Evolutionary conservation across 2,797 vertebrate genomes (phyloP).

Genomic region (Cirrhinus molitorella): DNA sequence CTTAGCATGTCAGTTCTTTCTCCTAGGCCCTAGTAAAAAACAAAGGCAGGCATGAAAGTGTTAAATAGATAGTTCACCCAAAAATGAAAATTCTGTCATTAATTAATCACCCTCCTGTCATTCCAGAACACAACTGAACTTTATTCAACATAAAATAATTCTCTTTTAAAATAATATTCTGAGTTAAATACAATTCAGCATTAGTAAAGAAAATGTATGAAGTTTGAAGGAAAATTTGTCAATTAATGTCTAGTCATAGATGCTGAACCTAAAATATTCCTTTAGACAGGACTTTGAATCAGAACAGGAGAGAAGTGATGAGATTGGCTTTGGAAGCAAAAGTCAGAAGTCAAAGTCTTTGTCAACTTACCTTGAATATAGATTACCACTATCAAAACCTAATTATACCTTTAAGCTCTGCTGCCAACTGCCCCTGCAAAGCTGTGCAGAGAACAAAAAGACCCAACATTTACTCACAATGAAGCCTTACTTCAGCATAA

Average conservation of each 20-base stretch:
- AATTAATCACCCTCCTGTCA: too few relatives aligned
- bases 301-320: not conserved
- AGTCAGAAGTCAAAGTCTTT: not conserved
- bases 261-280: slow-evolving; percentile 7
- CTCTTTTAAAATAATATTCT: not conserved
- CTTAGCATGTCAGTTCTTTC: slow-evolving; percentile 12
- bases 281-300: slow-evolving; percentile 14
- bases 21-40: not conserved
- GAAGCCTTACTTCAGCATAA: slow-evolving; percentile 36
- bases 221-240: too few relatives aligned
- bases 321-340: slow-evolving; percentile 6
- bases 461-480: slow-evolving; percentile 25
- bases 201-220: too few relatives aligned
- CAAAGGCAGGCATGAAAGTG: not conserved
- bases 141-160: too few relatives aligned
- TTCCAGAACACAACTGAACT: too few relatives aligned
- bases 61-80: not conserved
- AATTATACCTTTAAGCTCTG: slow-evolving; percentile 36
- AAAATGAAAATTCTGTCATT: too few relatives aligned
- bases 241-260: too few relatives aligned
- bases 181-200: not conserved
- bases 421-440: slow-evolving; percentile 27
- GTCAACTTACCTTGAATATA: slow-evolving; percentile 34
- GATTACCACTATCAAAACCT: slow-evolving; percentile 44
- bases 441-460: slow-evolving; percentile 37